A percentile compares a stretch with the other conserved stretches of the same genome.
These are phyloP conservation scores for Danio rerio DNA, from an alignment of 2,113 vertebrate genomes.

Conservation along the genomic window DNA sequence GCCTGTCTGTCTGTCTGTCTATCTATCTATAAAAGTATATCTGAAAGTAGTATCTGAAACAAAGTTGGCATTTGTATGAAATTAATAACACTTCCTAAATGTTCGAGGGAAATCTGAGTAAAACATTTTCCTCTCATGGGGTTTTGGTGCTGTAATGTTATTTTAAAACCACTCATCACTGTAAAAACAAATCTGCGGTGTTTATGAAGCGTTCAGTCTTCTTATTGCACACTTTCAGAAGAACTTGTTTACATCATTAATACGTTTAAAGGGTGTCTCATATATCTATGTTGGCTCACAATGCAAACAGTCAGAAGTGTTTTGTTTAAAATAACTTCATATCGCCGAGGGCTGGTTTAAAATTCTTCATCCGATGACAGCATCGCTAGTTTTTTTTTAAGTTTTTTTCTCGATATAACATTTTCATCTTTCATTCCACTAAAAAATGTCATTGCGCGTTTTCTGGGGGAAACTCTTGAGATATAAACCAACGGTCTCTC, in stretches of 20 bases:
- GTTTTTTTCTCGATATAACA: background rate
- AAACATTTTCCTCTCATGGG: background rate
- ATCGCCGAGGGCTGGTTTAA: background rate
- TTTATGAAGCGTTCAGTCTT: background rate
- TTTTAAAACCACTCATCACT: slow-evolving; percentile 18
- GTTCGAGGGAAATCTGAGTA: background rate
- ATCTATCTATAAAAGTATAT: background rate
- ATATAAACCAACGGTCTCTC: background rate
- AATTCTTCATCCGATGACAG: background rate
- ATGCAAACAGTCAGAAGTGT: slow-evolving; percentile 23
- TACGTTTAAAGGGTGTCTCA: slow-evolving; percentile 10
- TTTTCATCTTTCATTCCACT: background rate
- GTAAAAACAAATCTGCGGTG: slow-evolving; percentile 10
- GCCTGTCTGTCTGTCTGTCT: background rate
- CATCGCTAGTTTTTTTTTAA: background rate
- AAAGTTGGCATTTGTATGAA: background rate
- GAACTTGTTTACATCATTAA: slow-evolving; percentile 27
- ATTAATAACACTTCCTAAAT: background rate
- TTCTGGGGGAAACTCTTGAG: slow-evolving; percentile 4
- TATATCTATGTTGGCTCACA: background rate
- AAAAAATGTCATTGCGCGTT: background rate
- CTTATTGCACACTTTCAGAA: slow-evolving; percentile 11
- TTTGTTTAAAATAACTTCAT: slow-evolving; percentile 16
- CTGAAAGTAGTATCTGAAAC: background rate
- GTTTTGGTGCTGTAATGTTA: background rate